Evolutionary conservation across 2,113 vertebrate genomes (phyloP).

Genomic region (Oryzias curvinotus): DNA sequence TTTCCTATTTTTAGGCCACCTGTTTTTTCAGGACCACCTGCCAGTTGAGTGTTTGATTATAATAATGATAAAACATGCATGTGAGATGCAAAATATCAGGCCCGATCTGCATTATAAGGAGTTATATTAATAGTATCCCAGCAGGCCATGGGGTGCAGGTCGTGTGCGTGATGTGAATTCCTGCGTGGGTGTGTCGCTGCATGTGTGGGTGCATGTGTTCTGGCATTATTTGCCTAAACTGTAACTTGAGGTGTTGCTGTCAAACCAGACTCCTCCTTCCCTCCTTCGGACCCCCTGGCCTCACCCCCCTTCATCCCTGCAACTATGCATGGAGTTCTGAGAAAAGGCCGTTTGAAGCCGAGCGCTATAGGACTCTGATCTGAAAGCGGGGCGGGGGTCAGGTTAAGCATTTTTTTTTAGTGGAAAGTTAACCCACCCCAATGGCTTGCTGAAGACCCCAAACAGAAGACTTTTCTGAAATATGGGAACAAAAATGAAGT

Average conservation of each 20-base stretch:
- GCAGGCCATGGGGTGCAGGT: background rate
- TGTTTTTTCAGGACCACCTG: constrained; percentile 33
- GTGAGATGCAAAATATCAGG: constrained; percentile 47
- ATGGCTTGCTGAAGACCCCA: constrained; percentile 22
- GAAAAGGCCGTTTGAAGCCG: constrained; percentile 82
- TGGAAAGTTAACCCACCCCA: constrained; percentile 32
- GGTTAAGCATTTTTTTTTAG: constrained; percentile 53
- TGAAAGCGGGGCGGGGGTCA: constrained; percentile 52
- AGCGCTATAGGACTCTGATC: constrained; percentile 71
- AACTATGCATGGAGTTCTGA: constrained; percentile 74
- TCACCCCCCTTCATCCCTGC: constrained; percentile 37
- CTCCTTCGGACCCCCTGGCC: constrained; percentile 57
- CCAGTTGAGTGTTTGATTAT: constrained; percentile 27
- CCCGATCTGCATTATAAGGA: constrained; percentile 47
- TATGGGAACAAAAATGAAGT: background rate
- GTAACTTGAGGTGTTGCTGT: constrained; percentile 72
- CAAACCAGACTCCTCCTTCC: constrained; percentile 60
- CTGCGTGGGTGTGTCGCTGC: constrained; percentile 43
- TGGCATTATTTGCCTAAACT: constrained; percentile 58
- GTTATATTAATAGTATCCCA: constrained; percentile 55
- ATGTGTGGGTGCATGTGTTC: constrained; percentile 34
- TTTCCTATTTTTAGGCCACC: too few relatives aligned
- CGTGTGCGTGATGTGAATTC: constrained; percentile 30
- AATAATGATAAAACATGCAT: constrained; percentile 19
- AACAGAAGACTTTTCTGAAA: constrained; percentile 4